These are phyloP conservation scores for Neosilurus mollespiculum DNA, from an alignment of 2,797 vertebrate species.

Conservation along the genomic window DNA sequence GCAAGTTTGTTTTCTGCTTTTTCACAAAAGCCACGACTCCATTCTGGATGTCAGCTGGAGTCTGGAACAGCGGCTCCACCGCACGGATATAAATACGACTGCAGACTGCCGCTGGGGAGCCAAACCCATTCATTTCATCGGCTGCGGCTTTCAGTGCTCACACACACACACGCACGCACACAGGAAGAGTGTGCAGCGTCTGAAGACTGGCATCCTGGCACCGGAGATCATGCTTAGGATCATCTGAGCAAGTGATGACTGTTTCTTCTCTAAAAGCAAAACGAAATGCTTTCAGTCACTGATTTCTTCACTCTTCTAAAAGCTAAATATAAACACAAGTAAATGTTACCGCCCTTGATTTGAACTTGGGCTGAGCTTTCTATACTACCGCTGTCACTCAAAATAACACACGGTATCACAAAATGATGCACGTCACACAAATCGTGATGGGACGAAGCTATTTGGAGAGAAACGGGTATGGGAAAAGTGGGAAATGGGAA, in stretches of 20 bases:
- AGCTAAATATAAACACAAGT: not conserved
- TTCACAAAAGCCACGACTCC: slow-evolving; percentile 1
- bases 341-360: not conserved
- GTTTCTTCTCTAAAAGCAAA: not conserved
- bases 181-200: slow-evolving; percentile 3
- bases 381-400: too few relatives aligned
- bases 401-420: not conserved
- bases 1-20: not conserved
- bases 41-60: slow-evolving; percentile 30
- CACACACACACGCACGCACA: not conserved
- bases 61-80: slow-evolving; percentile 22
- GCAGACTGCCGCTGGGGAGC: slow-evolving; percentile 24
- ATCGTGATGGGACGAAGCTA: not conserved
- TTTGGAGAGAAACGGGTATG: not conserved
- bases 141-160: slow-evolving; percentile 9
- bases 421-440: not conserved
- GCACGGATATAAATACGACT: slow-evolving; percentile 39
- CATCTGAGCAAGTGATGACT: not conserved
- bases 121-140: slow-evolving; percentile 44
- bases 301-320: too few relatives aligned
- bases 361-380: not conserved
- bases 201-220: slow-evolving; percentile 32
- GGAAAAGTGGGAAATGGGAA: too few relatives aligned
- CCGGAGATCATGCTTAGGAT: not conserved
- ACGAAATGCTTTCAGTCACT: not conserved